Evolutionary conservation across 2,797 vertebrate species (phyloP).

Genomic region (Brachymystax lenok): DNA sequence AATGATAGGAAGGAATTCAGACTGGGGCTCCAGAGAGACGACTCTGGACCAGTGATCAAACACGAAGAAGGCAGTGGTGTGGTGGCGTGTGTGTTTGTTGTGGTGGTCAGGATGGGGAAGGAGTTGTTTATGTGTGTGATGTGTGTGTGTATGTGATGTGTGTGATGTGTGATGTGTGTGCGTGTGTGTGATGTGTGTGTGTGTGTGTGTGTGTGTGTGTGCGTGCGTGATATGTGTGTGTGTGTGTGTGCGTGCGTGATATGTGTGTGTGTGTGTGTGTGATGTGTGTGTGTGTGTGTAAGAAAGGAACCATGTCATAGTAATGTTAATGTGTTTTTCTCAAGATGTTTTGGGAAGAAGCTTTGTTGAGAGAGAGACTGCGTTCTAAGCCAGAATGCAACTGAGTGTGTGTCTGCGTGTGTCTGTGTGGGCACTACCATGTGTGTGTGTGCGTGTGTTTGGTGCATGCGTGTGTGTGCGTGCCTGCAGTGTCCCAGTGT

Average conservation of each 20-base stretch:
- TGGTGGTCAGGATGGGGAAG: background rate
- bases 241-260: slow-evolving; percentile 27
- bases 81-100: slow-evolving; percentile 26
- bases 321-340: slow-evolving; percentile 50
- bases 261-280: slow-evolving; percentile 24
- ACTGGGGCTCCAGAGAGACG: slow-evolving; percentile 75
- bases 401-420: slow-evolving; percentile 32
- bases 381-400: slow-evolving; percentile 24
- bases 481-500: slow-evolving; percentile 19
- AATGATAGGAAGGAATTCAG: slow-evolving; percentile 83
- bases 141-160: slow-evolving; percentile 2
- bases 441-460: slow-evolving; percentile 15
- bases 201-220: background rate
- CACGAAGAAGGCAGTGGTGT: slow-evolving; percentile 54
- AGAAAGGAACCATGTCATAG: slow-evolving; percentile 58
- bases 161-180: too few relatives aligned
- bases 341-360: slow-evolving; percentile 38
- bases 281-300: slow-evolving; percentile 37
- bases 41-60: slow-evolving; percentile 78
- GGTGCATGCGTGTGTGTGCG: too few relatives aligned
- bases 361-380: background rate
- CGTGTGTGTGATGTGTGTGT: background rate
- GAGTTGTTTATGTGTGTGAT: background rate
- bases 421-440: background rate
- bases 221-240: background rate